Evolutionary conservation across 1,140 invertebrate genomes (phyloP).

Genomic region (Pseudomyrmex gracilis): DNA sequence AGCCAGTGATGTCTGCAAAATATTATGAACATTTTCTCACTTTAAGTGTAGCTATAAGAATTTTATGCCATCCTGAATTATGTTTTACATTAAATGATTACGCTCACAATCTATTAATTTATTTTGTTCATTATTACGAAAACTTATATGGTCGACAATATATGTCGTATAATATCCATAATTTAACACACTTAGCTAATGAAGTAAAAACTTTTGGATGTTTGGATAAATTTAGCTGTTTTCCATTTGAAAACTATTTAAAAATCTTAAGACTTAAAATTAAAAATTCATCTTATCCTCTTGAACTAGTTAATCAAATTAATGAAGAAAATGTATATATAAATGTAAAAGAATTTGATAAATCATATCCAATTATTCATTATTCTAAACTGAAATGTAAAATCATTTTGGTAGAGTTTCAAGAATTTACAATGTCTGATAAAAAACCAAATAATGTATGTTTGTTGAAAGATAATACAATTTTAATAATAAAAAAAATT

Average conservation of each 20-base stretch:
- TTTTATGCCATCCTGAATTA: constrained; percentile 1
- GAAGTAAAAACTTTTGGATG: not conserved
- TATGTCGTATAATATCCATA: not conserved
- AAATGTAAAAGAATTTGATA: not conserved
- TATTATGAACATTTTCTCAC: constrained; percentile 28
- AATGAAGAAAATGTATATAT: not conserved
- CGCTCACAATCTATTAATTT: not conserved
- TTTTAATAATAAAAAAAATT: too few species aligned
- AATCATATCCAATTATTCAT: not conserved
- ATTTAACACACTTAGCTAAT: not conserved
- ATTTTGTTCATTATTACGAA: not conserved
- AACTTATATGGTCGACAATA: not conserved
- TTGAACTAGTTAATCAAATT: not conserved
- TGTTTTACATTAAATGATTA: not conserved
- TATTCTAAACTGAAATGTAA: not conserved
- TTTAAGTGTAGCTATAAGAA: constrained; percentile 2
- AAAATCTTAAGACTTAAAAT: not conserved
- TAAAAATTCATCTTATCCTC: not conserved
- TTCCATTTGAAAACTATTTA: not conserved
- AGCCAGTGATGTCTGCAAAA: not conserved
- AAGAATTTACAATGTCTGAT: not conserved
- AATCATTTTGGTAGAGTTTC: not conserved
- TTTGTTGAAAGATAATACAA: not conserved
- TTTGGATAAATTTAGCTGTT: not conserved
- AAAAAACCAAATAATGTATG: not conserved